These are phyloP conservation scores for Dolichomitus sp. DNA, from an alignment of 2,888 invertebrate genomes.

Conservation along the genomic window DNA sequence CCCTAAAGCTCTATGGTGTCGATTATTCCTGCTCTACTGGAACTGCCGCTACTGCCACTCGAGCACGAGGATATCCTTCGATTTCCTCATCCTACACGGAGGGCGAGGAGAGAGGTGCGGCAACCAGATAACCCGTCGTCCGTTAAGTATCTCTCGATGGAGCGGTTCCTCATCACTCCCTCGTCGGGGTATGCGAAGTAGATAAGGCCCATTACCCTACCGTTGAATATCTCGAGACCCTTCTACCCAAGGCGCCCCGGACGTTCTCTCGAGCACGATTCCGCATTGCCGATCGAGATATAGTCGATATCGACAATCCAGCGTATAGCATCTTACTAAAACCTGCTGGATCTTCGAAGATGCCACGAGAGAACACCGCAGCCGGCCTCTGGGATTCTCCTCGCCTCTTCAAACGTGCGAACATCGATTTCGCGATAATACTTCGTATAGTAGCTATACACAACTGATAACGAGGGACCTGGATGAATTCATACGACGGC, in stretches of 20 bases:
- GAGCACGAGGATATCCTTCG: constrained; percentile 48
- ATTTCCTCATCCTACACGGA: constrained; percentile 50
- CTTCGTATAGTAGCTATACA: constrained; percentile 20
- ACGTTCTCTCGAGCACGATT: constrained; percentile 55
- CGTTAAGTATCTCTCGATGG: constrained; percentile 69
- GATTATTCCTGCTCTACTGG: constrained; percentile 52
- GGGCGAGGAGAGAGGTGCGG: constrained; percentile 11
- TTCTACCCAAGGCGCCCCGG: constrained; percentile 13
- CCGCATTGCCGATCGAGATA: constrained; percentile 59
- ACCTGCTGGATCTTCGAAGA: constrained; percentile 36
- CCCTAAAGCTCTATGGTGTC: constrained; percentile 19
- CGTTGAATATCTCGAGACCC: constrained; percentile 58
- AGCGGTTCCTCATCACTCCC: constrained; percentile 73
- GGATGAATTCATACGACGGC: constrained; percentile 48
- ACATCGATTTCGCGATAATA: constrained; percentile 60
- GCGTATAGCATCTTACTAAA: constrained; percentile 29
- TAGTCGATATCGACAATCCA: constrained; percentile 43
- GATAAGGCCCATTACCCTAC: constrained; percentile 72
- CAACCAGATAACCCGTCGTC: constrained; percentile 28
- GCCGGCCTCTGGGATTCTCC: constrained; percentile 28
- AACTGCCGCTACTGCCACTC: constrained; percentile 14
- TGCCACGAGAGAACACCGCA: constrained; percentile 31
- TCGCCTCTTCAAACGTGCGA: constrained; percentile 42
- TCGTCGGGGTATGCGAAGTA: constrained; percentile 68
- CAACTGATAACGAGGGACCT: constrained; percentile 15